A percentile compares a stretch with the other conserved stretches of the same genome.
These are phyloP conservation scores for Equus quagga DNA, from an alignment of 2,113 vertebrate genomes.

Conservation along the genomic window DNA sequence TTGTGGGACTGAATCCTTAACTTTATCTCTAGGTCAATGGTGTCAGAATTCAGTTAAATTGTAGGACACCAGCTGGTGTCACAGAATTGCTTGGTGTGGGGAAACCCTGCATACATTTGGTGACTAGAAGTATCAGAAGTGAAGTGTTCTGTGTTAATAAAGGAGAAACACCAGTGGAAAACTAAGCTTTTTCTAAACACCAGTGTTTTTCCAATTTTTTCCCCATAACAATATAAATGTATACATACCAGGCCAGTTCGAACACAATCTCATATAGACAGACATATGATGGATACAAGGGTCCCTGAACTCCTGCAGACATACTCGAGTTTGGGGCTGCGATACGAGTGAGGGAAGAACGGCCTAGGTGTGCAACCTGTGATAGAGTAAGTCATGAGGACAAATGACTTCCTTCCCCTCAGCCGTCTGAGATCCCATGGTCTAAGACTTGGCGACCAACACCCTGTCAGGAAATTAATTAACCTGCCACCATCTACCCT, in stretches of 20 bases:
- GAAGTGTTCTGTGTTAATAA: not conserved
- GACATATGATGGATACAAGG: not conserved
- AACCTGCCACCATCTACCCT: not conserved
- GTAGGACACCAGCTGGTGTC: not conserved
- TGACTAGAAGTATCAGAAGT: not conserved
- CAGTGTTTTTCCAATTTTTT: not conserved
- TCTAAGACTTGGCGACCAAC: not conserved
- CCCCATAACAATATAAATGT: not conserved
- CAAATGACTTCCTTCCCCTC: not conserved
- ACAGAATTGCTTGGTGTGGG: not conserved
- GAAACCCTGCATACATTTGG: not conserved
- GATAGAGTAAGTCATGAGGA: not conserved
- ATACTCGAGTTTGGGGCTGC: not conserved
- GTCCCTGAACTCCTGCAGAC: not conserved
- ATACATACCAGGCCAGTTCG: not conserved
- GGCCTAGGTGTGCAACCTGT: not conserved
- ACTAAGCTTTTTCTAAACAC: not conserved
- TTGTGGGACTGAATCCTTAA: not conserved
- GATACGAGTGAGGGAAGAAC: not conserved
- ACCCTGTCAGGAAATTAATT: slow-evolving; percentile 1
- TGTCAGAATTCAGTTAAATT: not conserved
- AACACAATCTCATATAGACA: not conserved
- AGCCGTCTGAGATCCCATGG: not conserved
- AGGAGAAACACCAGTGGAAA: not conserved
- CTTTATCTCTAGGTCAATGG: not conserved